Base-by-base conservation (phyloP, 2,797 vertebrate genomes). In the Lepilemur ruficaudatus region DNA sequence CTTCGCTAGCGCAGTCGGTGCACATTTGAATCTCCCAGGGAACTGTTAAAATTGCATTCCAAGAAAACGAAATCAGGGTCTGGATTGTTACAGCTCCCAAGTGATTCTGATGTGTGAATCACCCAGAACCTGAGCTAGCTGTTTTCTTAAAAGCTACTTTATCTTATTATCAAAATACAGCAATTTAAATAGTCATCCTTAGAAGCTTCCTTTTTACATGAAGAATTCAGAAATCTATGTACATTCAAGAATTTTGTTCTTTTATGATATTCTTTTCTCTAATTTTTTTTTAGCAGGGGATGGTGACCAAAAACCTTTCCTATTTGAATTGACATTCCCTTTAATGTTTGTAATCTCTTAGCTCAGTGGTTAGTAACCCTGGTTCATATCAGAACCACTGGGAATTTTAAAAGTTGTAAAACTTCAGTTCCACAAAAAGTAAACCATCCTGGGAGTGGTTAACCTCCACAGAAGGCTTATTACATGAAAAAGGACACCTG, bases 141-240 rank as follows among this genome's bases (percentile, higher is more conserved):
- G 67, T 85, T 90, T 94, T 91, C 86, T 87, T 65, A 55, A 93
- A 85, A 57, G 43, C 67, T 30, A 52, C 81, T 69, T 72, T 87
- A 67, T 73, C 57, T 38, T 78, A 18, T 41, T 88, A 61, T 55
- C 59, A 65, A 86, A 85, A 76, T 73, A 41, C 32, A 41, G 20
- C 32, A 48, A 17, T 69, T 61, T 57, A 81, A 59, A 72, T 14
- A 75, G 46, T 52, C 35, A 48, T n/a, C n/a, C 20, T 52, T 79
- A 80, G 41, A 80, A 86, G 12, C 32, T 57, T 50, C 59, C 32
- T 89, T 83, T 73, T 82, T 55, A 55, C 22, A 41, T 32, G 41
- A 92, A 67, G 63, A 70, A 92, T 89, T 73, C 35, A 87, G 14
- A 32, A 63, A 48, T 78, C 48, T 89, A 14, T 46, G 46, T 90